Percentiles rank a stretch among this genome's conserved stretches.
phyloP scores from a whole-genome alignment of 2,888 invertebrate species.

The Congeria kusceri region DNA sequence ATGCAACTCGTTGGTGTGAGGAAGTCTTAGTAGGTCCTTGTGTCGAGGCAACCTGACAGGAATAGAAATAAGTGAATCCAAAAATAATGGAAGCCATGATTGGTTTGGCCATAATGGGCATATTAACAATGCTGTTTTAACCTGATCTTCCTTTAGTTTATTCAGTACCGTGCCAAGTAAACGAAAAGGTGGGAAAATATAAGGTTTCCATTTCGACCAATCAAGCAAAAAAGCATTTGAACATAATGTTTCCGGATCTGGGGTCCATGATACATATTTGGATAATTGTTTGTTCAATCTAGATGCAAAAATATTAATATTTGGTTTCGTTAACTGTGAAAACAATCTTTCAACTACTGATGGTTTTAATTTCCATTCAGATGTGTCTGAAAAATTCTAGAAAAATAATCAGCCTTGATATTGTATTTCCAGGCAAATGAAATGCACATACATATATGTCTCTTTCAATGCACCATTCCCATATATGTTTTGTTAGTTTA shows the following conservation, averaged over 20 bases:
- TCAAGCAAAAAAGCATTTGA: conserved; percentile 39
- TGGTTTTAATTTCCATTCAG: conserved; percentile 48
- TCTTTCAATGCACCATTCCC: conserved; percentile 32
- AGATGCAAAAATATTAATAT: conserved; percentile 38
- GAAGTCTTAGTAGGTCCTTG: conserved; percentile 29
- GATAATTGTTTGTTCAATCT: conserved; percentile 41
- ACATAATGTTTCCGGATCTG: conserved; percentile 38
- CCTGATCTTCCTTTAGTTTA: conserved; percentile 35
- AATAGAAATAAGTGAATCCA: conserved; percentile 31
- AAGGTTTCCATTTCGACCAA: conserved; percentile 45
- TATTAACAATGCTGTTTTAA: conserved; percentile 34
- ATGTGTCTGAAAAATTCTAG: conserved; percentile 13
- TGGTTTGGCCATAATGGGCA: conserved; percentile 49
- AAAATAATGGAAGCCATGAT: conserved; percentile 46
- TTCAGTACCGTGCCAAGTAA: conserved; percentile 25
- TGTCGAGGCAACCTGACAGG: conserved; percentile 46
- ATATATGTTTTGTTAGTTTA: conserved; percentile 18
- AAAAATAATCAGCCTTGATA: no score
- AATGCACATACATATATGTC: conserved; percentile 34
- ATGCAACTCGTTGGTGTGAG: conserved; percentile 35
- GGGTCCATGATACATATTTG: conserved; percentile 37
- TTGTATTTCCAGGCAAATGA: conserved; percentile 24
- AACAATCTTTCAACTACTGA: conserved; percentile 28
- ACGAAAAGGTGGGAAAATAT: conserved; percentile 53
- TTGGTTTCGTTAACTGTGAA: conserved; percentile 15